Conservation (phyloP, 2,888 invertebrate genomes). For the Leucoptera coffeella region DNA sequence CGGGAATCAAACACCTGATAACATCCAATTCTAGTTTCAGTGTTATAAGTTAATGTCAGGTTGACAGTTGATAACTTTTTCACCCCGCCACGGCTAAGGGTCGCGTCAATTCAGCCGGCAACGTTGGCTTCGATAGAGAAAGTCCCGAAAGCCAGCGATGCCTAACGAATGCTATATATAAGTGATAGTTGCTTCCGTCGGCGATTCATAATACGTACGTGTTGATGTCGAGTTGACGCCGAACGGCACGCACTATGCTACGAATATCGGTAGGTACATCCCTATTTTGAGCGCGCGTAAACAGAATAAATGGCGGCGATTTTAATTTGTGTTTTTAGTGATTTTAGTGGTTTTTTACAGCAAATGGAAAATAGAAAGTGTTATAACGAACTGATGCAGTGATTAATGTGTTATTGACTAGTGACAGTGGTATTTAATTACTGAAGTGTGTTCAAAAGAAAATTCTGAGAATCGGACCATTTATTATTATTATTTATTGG, state of each 20-base stretch:
- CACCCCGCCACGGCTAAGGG: too few relatives aligned
- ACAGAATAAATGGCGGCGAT: not conserved
- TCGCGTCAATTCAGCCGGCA: too few relatives aligned
- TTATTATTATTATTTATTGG: too few relatives aligned
- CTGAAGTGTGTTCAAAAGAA: too few relatives aligned
- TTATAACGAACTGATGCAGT: too few relatives aligned
- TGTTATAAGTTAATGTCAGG: too few relatives aligned
- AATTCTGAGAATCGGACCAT: too few relatives aligned
- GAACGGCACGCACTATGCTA: slow-evolving; percentile 36
- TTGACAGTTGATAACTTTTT: too few relatives aligned
- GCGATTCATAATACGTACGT: slow-evolving; percentile 27
- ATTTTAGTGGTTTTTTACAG: not conserved
- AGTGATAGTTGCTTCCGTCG: slow-evolving; percentile 30
- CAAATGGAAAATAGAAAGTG: not conserved
- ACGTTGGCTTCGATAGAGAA: slow-evolving; percentile 35
- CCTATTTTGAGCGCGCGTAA: slow-evolving; percentile 4
- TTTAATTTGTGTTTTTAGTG: not conserved
- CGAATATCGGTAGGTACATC: slow-evolving; percentile 41
- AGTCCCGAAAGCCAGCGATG: slow-evolving; percentile 27
- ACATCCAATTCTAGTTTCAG: too few relatives aligned
- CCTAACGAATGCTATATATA: slow-evolving; percentile 40
- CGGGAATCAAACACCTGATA: too few relatives aligned
- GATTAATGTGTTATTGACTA: too few relatives aligned
- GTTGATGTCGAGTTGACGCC: slow-evolving; percentile 27
- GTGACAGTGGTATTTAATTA: too few relatives aligned